These are phyloP conservation scores for Galerucella calmariensis DNA, from an alignment of 2,888 invertebrate genomes.

Conservation along the genomic window DNA sequence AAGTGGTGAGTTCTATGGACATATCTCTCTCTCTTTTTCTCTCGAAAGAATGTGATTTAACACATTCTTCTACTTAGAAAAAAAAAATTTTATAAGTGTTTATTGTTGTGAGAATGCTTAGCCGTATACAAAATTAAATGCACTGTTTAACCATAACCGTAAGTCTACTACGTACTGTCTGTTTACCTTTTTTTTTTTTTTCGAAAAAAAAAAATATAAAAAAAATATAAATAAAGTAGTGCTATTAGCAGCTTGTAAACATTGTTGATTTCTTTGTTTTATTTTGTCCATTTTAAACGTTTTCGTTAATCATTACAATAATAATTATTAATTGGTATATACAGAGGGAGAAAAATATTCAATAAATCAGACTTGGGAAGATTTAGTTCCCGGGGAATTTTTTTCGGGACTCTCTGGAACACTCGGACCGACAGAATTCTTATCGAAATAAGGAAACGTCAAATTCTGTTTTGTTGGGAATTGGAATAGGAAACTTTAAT, in stretches of 20 bases:
- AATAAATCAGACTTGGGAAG: neutral
- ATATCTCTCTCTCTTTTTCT: conserved; percentile 28
- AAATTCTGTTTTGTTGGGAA: no score
- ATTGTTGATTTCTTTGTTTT: conserved; percentile 36
- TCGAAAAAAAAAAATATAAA: conserved; percentile 8
- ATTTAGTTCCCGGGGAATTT: no score
- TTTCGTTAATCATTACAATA: neutral
- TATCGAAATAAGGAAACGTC: no score
- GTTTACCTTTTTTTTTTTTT: conserved; percentile 27
- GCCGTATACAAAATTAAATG: conserved; percentile 47
- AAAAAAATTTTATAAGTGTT: conserved; percentile 43
- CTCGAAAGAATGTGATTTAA: conserved; percentile 1
- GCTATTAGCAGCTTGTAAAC: conserved; percentile 36
- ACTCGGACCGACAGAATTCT: no score
- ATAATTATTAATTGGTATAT: no score
- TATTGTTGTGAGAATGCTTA: conserved; percentile 49
- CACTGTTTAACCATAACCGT: conserved; percentile 32
- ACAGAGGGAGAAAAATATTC: no score
- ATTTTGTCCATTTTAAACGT: conserved; percentile 5
- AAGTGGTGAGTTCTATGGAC: conserved; percentile 32
- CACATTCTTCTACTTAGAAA: conserved; percentile 29
- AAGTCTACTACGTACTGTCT: conserved; percentile 35
- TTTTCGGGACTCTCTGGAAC: neutral
- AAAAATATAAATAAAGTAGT: conserved; percentile 26
- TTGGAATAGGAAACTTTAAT: no score